Evolutionary conservation across 2,888 invertebrate species (phyloP).

Genomic region (Lepeophtheirus nordmannii): DNA sequence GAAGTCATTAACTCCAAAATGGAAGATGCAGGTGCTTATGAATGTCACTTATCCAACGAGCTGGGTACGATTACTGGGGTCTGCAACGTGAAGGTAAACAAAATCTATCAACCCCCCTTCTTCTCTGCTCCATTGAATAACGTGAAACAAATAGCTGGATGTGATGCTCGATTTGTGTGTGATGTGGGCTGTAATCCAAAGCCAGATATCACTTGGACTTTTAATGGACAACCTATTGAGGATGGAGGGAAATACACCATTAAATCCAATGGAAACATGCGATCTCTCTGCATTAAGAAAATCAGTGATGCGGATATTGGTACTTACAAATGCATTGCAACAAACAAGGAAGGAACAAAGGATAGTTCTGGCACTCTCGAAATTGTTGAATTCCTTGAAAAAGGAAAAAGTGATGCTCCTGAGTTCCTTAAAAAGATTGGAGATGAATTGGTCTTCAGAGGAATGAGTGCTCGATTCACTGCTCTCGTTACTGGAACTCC

Average conservation of each 20-base stretch:
- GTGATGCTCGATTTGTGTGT: slow-evolving; percentile 66
- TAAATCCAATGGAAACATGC: slow-evolving; percentile 39
- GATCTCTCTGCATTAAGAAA: slow-evolving; percentile 56
- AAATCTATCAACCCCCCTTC: slow-evolving; percentile 59
- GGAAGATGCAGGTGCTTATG: slow-evolving; percentile 60
- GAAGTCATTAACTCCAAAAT: slow-evolving; percentile 38
- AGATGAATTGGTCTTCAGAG: slow-evolving; percentile 67
- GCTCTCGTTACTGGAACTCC: slow-evolving; percentile 74
- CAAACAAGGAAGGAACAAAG: slow-evolving; percentile 62
- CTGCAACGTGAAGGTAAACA: slow-evolving; percentile 56
- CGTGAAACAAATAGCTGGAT: slow-evolving; percentile 53
- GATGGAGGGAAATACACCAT: slow-evolving; percentile 53
- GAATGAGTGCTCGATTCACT: slow-evolving; percentile 82
- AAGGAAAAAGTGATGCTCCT: slow-evolving; percentile 62
- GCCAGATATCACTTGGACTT: slow-evolving; percentile 74
- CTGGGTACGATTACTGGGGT: slow-evolving; percentile 55
- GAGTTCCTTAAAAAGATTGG: slow-evolving; percentile 75
- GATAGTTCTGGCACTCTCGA: slow-evolving; percentile 50
- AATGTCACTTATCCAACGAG: slow-evolving; percentile 57
- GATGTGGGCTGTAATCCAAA: slow-evolving; percentile 62
- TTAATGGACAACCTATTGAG: slow-evolving; percentile 55
- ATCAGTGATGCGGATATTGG: slow-evolving; percentile 53
- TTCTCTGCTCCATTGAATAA: slow-evolving; percentile 59
- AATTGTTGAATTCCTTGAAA: slow-evolving; percentile 67
- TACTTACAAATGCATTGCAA: slow-evolving; percentile 56